Percentiles rank a stretch among this genome's conserved stretches.
Evolutionary conservation across 1,140 invertebrate species (phyloP).

Genomic region (Lepidurus apus): DNA sequence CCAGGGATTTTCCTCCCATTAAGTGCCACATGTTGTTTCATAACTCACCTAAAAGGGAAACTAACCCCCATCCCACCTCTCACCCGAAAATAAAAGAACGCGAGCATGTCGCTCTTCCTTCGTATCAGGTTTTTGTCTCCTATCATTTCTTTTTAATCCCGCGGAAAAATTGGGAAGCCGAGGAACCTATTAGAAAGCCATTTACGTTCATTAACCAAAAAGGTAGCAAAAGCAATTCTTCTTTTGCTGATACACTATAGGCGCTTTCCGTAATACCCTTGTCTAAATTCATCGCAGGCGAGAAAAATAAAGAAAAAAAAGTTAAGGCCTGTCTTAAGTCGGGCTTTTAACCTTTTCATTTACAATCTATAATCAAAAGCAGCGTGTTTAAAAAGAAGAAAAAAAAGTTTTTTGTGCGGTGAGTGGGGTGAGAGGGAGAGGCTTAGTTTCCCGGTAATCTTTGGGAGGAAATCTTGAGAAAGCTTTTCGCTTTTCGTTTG

Average conservation of each 20-base stretch:
- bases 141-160: constrained; percentile 19
- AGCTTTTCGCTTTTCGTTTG: no score
- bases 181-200: constrained; percentile 10
- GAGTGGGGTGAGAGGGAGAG: no score
- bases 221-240: not conserved
- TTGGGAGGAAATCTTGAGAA: no score
- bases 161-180: not conserved
- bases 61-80: not conserved
- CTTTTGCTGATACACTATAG: not conserved
- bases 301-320: not conserved
- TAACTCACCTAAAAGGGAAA: not conserved
- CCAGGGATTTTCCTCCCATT: constrained; percentile 1
- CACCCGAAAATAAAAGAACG: not conserved
- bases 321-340: not conserved
- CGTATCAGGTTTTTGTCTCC: not conserved
- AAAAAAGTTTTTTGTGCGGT: no score
- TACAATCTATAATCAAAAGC: not conserved
- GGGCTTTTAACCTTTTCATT: constrained; percentile 10
- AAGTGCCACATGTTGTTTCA: constrained; percentile 15
- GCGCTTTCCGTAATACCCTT: not conserved
- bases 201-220: constrained; percentile 11
- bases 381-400: not conserved
- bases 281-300: not conserved
- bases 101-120: not conserved
- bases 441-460: no score